Evolutionary conservation across 2,797 vertebrate species (phyloP), one percentile per base, ranked within the genome.

Genomic region (Decapterus maruadsi): DNA sequence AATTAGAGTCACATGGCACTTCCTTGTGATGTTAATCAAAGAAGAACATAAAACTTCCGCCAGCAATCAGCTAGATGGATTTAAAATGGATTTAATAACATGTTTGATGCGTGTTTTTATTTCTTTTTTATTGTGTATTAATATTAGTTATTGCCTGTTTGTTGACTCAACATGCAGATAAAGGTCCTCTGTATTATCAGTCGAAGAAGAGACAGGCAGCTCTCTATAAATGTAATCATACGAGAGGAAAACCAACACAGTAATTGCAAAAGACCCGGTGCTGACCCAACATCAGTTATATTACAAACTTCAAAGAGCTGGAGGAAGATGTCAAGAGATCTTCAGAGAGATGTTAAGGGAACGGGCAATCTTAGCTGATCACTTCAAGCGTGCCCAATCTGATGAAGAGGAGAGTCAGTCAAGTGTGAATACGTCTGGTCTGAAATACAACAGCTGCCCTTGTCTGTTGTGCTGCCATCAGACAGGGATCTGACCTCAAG

Each of bases 251-350:
- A 81, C 71, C 74, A 87, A 87, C 79, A 89, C 86, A 88, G 93
- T 94, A 93, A 95, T 94, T 94, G 82, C 80, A 82, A 84, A 82
- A 75, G 93, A 90, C 88, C 91, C 64, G 70, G 81, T 71, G 1
- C 72, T 92, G 89, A 88, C 90, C 91, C 85, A 66, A 77, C 81
- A 71, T 92, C 88, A 85, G 90, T 90, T 89, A 89, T 93, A 95
- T 94, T 92, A 93, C 84, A 84, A 78, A 93, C 93, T 93, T 95
- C 95, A 96, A 95, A 95, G 93, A 83, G 78, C 83, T 85, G 87
- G 82, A 90, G 86, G 82, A 88, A 93, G 89, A 94, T 91, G 90
- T 88, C 89, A 82, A 66, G 73, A 93, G 93, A 94, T 94, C 92
- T 85, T 84, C 76, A 68, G 87, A 88, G 91, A 88, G 89, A 93